These are phyloP conservation scores for Tetragonula carbonaria DNA, from an alignment of 2,888 invertebrate species.

Conservation along the genomic window DNA sequence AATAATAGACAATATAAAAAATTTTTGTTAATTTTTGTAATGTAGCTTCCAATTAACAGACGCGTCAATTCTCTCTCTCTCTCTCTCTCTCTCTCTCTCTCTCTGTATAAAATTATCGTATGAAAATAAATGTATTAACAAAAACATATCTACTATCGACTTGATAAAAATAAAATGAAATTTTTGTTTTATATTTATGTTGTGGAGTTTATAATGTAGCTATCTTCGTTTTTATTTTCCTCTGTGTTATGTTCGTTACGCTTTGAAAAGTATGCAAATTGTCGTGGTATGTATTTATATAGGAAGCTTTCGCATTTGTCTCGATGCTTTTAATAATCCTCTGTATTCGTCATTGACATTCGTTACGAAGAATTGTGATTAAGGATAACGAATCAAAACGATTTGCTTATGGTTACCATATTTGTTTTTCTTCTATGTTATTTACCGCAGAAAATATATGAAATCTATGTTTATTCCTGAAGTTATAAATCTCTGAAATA, in stretches of 20 bases:
- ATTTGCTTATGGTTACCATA: background rate
- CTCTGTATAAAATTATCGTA: background rate
- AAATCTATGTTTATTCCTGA: background rate
- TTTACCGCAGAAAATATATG: background rate
- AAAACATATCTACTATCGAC: too few relatives aligned
- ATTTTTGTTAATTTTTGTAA: background rate
- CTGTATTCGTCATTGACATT: background rate
- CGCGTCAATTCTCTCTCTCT: background rate
- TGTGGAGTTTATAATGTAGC: too few relatives aligned
- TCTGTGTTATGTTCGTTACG: background rate
- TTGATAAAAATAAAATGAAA: too few relatives aligned
- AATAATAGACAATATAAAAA: too few relatives aligned
- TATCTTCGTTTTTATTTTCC: too few relatives aligned
- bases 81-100: too few relatives aligned
- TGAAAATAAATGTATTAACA: too few relatives aligned
- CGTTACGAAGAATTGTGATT: background rate
- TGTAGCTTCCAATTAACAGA: background rate
- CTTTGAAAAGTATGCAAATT: slow-evolving; percentile 43
- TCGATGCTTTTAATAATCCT: slow-evolving; percentile 6
- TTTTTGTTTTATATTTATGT: too few relatives aligned
- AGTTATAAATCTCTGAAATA: too few relatives aligned
- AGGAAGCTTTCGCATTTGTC: slow-evolving; percentile 7
- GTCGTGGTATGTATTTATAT: background rate
- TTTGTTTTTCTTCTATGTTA: background rate
- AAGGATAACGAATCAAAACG: background rate